These are phyloP conservation scores for Lycia hirtaria DNA, from an alignment of 2,888 invertebrate species.

Conservation along the genomic window DNA sequence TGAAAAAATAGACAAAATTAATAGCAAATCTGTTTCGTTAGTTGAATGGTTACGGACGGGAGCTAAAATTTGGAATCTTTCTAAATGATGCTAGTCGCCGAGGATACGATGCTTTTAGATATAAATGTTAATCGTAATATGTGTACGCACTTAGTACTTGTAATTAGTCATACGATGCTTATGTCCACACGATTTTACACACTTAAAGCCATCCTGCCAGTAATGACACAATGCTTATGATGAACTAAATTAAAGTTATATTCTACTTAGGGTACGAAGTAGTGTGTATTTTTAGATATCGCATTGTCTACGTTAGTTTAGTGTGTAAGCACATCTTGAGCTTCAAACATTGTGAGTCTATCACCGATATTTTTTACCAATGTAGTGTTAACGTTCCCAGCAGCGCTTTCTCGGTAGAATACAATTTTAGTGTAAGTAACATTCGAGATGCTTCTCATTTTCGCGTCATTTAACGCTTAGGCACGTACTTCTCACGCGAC, in stretches of 20 bases:
- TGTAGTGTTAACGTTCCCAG: slow-evolving; percentile 66
- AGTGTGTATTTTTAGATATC: slow-evolving; percentile 85
- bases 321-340: slow-evolving; percentile 82
- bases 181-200: slow-evolving; percentile 82
- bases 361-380: slow-evolving; percentile 79
- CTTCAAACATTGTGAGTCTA: slow-evolving; percentile 77
- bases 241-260: slow-evolving; percentile 72
- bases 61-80: slow-evolving; percentile 81
- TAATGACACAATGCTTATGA: slow-evolving; percentile 84
- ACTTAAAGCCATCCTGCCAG: slow-evolving; percentile 83
- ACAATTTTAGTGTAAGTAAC: slow-evolving; percentile 59
- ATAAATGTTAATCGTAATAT: slow-evolving; percentile 74
- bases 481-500: slow-evolving; percentile 27
- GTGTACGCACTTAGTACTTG: slow-evolving; percentile 74
- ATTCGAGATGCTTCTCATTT: slow-evolving; percentile 47
- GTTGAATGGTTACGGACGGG: slow-evolving; percentile 39
- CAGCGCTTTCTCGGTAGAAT: slow-evolving; percentile 69
- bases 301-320: slow-evolving; percentile 84
- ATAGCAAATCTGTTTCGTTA: slow-evolving; percentile 40
- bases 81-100: slow-evolving; percentile 80
- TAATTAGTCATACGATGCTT: slow-evolving; percentile 81
- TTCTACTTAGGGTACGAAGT: slow-evolving; percentile 81
- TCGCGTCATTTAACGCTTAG: slow-evolving; percentile 23
- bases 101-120: slow-evolving; percentile 77
- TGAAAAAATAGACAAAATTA: slow-evolving; percentile 61